Evolutionary conservation across 2,888 invertebrate genomes (phyloP), one percentile per base, ranked within the genome.

Genomic region (Lutraria lutraria): DNA sequence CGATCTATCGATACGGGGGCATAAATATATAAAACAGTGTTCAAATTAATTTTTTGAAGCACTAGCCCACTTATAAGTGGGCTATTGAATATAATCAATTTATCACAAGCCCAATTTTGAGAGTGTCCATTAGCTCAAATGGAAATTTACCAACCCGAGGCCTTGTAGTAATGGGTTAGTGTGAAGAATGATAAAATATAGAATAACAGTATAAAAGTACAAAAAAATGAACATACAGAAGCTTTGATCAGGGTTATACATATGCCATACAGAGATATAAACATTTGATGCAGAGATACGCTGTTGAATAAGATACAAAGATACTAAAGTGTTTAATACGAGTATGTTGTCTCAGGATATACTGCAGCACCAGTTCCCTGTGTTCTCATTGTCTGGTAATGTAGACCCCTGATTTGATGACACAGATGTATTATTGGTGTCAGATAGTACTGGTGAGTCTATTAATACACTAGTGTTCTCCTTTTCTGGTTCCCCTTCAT

Each of bases 301-400:
- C 63, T 68, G 63, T 13, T 13, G n/a, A 68, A n/a, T 68, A 68
- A 68, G 25, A 68, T 68, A 68, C 63, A 68, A 25, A 43, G 43
- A n/a, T n/a, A 25, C 25, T 68, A 4, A 43, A 25, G 63, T 25
- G 25, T 68, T 25, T 68, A 12, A 12, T 68, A n/a, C n/a, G n/a
- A n/a, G n/a, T n/a, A 68, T n/a, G 25, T 34, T 31, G 16, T 43
- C 85, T 91, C 91, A 90, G 12, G 92, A 92, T 54, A 92, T 80
- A 56, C 79, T 84, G 60, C 92, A 92, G 83, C 92, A 92, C 92
- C 92, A 92, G 54, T 90, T 88, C 56, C 89, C 90, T 81, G 81
- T 82, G 34, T 87, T 60, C 15, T 68, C 43, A 53, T 72, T 76
- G 79, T 72, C 15, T 84, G 83, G 8, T 19, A 25, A 34, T 19